A percentile compares a stretch with the other conserved stretches of the same genome.
Conservation (phyloP, 2,797 vertebrate species). For the Tragopan temminckii region DNA sequence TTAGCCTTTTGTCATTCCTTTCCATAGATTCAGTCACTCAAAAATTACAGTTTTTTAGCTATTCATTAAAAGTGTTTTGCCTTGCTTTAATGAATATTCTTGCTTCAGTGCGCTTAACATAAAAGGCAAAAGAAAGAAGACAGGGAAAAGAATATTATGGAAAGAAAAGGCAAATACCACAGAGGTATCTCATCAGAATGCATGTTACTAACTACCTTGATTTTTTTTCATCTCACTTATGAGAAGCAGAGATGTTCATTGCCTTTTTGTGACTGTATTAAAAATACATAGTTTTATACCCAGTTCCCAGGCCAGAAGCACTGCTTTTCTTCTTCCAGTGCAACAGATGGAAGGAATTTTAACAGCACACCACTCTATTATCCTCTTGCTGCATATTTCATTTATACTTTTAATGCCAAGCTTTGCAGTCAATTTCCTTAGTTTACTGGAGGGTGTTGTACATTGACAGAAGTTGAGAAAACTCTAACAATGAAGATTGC, state of each 20-base stretch:
- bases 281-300: neutral
- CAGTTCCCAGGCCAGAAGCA: neutral
- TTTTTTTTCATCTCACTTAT: neutral
- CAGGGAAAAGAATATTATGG: neutral
- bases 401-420: neutral
- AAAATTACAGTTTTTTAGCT: neutral
- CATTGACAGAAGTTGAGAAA: neutral
- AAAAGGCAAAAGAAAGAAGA: neutral
- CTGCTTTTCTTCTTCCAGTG: neutral
- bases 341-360: neutral
- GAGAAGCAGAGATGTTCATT: constrained; percentile 18
- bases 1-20: neutral
- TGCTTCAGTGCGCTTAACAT: neutral
- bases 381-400: neutral
- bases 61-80: neutral
- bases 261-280: neutral
- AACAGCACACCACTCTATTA: neutral
- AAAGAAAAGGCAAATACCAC: neutral
- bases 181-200: neutral
- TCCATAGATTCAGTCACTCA: neutral
- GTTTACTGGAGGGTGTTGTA: neutral
- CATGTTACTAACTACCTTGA: neutral
- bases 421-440: neutral
- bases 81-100: neutral
- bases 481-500: neutral